Evolutionary conservation across 2,797 vertebrate species (phyloP).

Genomic region (Mallotus villosus): DNA sequence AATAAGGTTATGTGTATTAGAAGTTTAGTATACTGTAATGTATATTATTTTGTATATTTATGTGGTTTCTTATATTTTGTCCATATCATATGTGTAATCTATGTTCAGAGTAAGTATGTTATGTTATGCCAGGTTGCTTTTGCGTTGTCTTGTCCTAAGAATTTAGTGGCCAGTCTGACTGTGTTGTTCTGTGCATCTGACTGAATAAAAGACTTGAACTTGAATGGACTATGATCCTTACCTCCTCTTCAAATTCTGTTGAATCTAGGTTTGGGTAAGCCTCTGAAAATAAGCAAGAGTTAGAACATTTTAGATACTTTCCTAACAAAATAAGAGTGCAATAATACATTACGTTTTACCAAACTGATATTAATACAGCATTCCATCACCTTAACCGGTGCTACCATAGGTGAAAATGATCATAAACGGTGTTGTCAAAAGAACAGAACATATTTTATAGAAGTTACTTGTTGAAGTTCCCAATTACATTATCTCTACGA

Average conservation of each 20-base stretch:
- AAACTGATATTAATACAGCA: not conserved
- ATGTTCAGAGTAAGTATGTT: too few species aligned
- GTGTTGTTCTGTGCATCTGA: not conserved
- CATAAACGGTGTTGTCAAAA: not conserved
- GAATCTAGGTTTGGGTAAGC: slow-evolving; percentile 74
- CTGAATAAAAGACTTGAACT: not conserved
- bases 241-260: slow-evolving; percentile 76
- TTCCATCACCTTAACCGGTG: not conserved
- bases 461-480: not conserved
- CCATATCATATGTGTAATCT: too few species aligned
- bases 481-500: not conserved
- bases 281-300: slow-evolving; percentile 77
- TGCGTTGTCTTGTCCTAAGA: too few species aligned
- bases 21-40: too few species aligned
- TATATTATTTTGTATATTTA: too few species aligned
- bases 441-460: not conserved
- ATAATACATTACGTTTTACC: not conserved
- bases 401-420: not conserved
- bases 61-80: too few species aligned
- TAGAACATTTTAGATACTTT: slow-evolving; percentile 23
- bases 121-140: too few species aligned
- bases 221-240: slow-evolving; percentile 33
- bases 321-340: too few species aligned
- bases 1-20: too few species aligned
- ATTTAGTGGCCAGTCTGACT: not conserved